These are phyloP conservation scores for Drosophila pseudotalamancana DNA, from an alignment of 2,888 invertebrate genomes.

Conservation along the genomic window DNA sequence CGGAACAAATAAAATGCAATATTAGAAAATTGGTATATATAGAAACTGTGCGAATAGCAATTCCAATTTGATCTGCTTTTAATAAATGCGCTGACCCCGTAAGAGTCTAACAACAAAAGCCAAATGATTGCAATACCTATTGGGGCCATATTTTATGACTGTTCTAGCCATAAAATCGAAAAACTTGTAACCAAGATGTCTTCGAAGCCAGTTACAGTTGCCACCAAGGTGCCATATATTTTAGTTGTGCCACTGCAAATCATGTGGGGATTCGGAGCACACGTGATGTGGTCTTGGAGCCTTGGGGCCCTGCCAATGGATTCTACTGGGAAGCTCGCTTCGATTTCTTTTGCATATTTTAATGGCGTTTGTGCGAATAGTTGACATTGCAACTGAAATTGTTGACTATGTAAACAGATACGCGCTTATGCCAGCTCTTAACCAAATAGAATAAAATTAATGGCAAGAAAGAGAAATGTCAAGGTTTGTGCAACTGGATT, in stretches of 20 bases:
- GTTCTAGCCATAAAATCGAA: slow-evolving; percentile 49
- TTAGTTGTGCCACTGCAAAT: slow-evolving; percentile 46
- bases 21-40: not conserved
- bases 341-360: slow-evolving; percentile 51
- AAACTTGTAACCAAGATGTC: slow-evolving; percentile 63
- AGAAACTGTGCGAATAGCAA: slow-evolving; percentile 19
- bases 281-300: slow-evolving; percentile 32
- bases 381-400: slow-evolving; percentile 34
- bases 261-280: slow-evolving; percentile 55
- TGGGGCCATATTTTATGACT: slow-evolving; percentile 62
- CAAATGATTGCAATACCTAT: slow-evolving; percentile 45
- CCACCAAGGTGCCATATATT: slow-evolving; percentile 64
- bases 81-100: slow-evolving; percentile 40
- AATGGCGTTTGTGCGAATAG: slow-evolving; percentile 42
- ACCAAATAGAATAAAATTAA: not conserved
- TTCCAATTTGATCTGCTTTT: slow-evolving; percentile 55
- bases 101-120: not conserved
- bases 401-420: slow-evolving; percentile 20
- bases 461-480: slow-evolving; percentile 24
- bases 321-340: slow-evolving; percentile 20
- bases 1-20: not conserved
- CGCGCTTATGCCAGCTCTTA: not conserved
- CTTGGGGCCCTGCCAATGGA: not conserved
- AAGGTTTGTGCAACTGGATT: slow-evolving; percentile 20
- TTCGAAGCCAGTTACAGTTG: slow-evolving; percentile 50